phyloP scores from a whole-genome alignment of 2,113 vertebrate species.

The Microcebus ravelobensis region DNA sequence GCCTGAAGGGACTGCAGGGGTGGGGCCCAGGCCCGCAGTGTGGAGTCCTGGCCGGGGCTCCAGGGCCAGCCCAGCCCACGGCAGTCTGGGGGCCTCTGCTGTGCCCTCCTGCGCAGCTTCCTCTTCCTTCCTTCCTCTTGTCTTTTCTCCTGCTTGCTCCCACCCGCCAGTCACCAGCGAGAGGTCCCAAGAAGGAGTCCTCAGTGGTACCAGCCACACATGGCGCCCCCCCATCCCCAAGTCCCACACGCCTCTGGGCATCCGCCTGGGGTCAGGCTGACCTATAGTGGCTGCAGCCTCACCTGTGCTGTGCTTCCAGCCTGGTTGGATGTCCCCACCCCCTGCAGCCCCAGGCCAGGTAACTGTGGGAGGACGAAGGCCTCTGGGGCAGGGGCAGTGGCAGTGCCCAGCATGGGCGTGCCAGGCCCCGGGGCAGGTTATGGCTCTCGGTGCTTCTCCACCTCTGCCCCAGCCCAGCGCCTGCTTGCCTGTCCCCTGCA shows the following conservation, averaged over 20 bases:
- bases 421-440: not conserved
- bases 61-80: not conserved
- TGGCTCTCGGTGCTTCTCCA: not conserved
- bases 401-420: not conserved
- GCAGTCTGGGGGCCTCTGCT: not conserved
- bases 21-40: too few relatives aligned
- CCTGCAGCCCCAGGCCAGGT: not conserved
- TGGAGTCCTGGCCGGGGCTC: not conserved
- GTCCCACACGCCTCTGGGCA: not conserved
- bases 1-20: not conserved
- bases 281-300: not conserved
- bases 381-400: fast-evolving
- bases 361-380: not conserved
- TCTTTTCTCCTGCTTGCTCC: too few relatives aligned
- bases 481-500: not conserved
- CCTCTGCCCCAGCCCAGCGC: not conserved
- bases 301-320: not conserved
- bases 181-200: not conserved
- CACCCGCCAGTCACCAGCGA: too few relatives aligned
- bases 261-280: not conserved
- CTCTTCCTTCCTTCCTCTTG: not conserved
- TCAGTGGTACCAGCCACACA: not conserved
- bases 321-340: not conserved
- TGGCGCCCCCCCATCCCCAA: not conserved
- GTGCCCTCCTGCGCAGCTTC: too few relatives aligned